These are phyloP conservation scores for Campylorhamphus procurvoides DNA, from an alignment of 2,113 vertebrate species.

Conservation along the genomic window DNA sequence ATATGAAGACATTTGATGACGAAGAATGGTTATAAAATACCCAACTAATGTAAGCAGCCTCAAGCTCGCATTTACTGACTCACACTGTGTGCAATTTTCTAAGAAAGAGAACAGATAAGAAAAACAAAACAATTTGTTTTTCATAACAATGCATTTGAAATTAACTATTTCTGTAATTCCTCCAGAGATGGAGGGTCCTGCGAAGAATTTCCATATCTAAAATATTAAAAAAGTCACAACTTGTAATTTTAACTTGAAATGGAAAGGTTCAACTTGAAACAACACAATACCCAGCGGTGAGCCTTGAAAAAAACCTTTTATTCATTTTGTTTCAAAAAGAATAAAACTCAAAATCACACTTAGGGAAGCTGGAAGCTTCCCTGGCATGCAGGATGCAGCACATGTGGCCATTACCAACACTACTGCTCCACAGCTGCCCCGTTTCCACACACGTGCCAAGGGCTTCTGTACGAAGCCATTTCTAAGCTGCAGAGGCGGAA, in stretches of 20 bases:
- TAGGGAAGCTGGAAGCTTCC: background rate
- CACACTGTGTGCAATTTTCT: conserved; percentile 50
- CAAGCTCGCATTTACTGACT: conserved; percentile 58
- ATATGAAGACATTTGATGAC: conserved; percentile 76
- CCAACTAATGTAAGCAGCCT: conserved; percentile 48
- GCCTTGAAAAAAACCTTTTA: background rate
- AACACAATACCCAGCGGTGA: background rate
- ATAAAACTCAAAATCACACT: background rate
- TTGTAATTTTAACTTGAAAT: background rate
- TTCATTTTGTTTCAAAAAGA: background rate
- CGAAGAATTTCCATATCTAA: background rate
- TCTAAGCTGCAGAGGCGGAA: background rate
- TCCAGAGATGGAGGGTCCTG: background rate
- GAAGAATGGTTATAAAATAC: conserved; percentile 74
- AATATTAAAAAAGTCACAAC: background rate
- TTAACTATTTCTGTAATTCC: background rate
- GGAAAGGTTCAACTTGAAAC: background rate
- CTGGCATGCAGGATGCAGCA: background rate
- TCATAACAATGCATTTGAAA: background rate
- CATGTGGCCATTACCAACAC: background rate
- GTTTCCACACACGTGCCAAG: background rate
- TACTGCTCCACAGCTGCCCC: background rate
- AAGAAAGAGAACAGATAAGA: conserved; percentile 38
- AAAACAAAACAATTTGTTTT: conserved; percentile 18
- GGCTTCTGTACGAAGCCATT: background rate